Evolutionary conservation across 2,888 invertebrate genomes (phyloP), one percentile per base, ranked within the genome.

Genomic region (Tenthredo scrophulariae): DNA sequence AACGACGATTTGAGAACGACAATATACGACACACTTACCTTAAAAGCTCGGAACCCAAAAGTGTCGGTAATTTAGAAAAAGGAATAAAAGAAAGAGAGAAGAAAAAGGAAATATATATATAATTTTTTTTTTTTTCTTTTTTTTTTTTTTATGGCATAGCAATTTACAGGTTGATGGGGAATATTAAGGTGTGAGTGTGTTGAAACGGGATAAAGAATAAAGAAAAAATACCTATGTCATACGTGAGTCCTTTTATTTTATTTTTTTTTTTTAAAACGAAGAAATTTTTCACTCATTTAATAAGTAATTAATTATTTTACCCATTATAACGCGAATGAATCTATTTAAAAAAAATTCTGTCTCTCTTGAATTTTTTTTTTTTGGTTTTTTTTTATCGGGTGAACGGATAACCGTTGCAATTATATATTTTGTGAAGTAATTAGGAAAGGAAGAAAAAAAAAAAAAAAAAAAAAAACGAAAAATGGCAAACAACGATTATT

Each of bases 1-100:
- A 26, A 26, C 65, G 62, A 86, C 77, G 84, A 86, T 89, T 87
- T 85, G 79, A 58, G 85, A 77, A 86, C 86, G 82, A 84, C 86
- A 86, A 74, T 43, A 74, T 74, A 74, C 74, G 26, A 43, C n/a
- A 77, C 87, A 89, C 87, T 89, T 89, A 89, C 88, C 87, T 87
- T 86, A 85, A 89, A 89, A 89, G 89, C 88, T 58, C 86, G 86
- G 26, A 29, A 40, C 37, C 75, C 75, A 75, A 75, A 77, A 77
- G 46, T 77, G 77, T 54, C 77, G 29, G 77, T 77, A 77, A 77
- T 77, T 77, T 54, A 29, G 15, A 33, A 77, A 6, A 50, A 54
- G 15, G 18, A 50, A 50, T 7, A 7, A 54, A 54, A 54, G n/a
- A 54, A 50, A 18, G 0, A 50, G 15, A 18, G 3, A 18, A 7